A percentile compares a stretch with the other conserved stretches of the same genome.
These are phyloP conservation scores for Galemys pyrenaicus DNA, from an alignment of 2,113 vertebrate species.

Conservation along the genomic window DNA sequence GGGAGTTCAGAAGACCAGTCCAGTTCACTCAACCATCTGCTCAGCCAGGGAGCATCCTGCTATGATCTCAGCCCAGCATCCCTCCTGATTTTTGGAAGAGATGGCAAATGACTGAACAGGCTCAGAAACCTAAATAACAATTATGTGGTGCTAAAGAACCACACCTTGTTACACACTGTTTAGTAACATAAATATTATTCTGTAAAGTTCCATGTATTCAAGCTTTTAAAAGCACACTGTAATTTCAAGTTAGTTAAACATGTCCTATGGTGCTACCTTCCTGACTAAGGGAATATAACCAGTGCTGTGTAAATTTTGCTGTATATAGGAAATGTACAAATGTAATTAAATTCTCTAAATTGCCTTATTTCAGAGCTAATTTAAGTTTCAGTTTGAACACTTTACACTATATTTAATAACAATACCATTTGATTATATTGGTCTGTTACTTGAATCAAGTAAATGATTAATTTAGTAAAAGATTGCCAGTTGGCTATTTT, in stretches of 20 bases:
- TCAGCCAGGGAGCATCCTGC: not conserved
- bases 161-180: constrained; percentile 58
- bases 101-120: constrained; percentile 46
- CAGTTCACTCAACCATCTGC: not conserved
- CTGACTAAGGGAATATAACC: not conserved
- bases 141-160: constrained; percentile 29
- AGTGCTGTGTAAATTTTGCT: not conserved
- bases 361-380: constrained; percentile 14
- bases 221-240: not conserved
- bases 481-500: constrained; percentile 11
- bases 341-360: constrained; percentile 1
- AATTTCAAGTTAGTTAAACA: constrained; percentile 25
- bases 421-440: not conserved
- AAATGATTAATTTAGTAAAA: not conserved
- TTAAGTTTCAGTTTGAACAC: not conserved
- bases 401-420: constrained; percentile 18
- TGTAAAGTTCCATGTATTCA: constrained; percentile 47
- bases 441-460: not conserved
- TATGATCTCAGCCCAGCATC: not conserved
- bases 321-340: not conserved
- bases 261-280: not conserved
- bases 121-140: constrained; percentile 43
- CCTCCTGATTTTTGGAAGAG: not conserved
- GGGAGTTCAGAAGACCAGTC: not conserved
- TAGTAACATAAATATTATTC: constrained; percentile 59